Evolutionary conservation across 2,113 vertebrate genomes (phyloP).

Genomic region (Heliornis fulica): DNA sequence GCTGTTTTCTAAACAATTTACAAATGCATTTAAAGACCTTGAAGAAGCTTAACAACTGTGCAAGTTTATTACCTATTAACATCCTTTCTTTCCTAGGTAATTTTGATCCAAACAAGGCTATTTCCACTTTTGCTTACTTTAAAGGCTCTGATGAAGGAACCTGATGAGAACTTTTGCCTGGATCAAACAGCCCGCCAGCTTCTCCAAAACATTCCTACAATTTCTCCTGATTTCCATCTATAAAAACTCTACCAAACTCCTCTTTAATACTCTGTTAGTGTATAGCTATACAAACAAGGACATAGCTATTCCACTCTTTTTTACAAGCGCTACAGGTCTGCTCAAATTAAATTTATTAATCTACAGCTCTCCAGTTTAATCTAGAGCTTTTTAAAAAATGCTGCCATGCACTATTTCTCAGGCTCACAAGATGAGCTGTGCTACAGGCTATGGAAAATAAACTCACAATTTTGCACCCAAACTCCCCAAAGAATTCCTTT

Average conservation of each 20-base stretch:
- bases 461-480: not conserved
- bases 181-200: not conserved
- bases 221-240: not conserved
- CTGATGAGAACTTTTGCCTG: not conserved
- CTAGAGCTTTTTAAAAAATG: not conserved
- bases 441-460: not conserved
- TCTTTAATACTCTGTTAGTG: not conserved
- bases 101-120: not conserved
- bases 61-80: not conserved
- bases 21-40: not conserved
- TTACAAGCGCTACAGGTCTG: not conserved
- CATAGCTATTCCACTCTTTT: not conserved
- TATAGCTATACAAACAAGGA: too few relatives aligned
- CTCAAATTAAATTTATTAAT: not conserved
- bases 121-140: not conserved
- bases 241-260: not conserved
- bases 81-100: not conserved
- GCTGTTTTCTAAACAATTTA: not conserved
- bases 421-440: not conserved
- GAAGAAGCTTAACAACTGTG: too few relatives aligned
- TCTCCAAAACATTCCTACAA: not conserved
- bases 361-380: not conserved
- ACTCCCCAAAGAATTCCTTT: not conserved
- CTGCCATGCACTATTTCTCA: not conserved
- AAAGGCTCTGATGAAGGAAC: not conserved